Base-by-base conservation (phyloP, 2,113 vertebrate genomes). In the Carassius auratus region DNA sequence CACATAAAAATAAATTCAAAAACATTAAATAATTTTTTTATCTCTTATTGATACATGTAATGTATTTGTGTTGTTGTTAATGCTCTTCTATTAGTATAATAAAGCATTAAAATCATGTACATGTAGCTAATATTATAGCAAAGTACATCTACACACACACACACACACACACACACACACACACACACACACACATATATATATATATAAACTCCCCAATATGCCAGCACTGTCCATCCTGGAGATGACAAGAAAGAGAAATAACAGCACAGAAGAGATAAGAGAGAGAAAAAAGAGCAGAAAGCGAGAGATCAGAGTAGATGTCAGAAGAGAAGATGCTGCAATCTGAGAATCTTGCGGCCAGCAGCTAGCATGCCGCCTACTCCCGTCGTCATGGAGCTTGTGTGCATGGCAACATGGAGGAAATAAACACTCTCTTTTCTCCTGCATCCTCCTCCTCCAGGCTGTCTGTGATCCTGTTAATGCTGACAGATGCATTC, bases 381-480 rank as follows among this genome's bases (percentile, higher is more conserved):
- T 88, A 89, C 85, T 84, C 83, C 42, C 59, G 89, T 91, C 83
- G 59, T 87, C 88, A 90, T 88, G 87, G 88, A 85, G 82, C 69
- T 76, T 33, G 84, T 81, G 83, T 85, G 84, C 86, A 90, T 76
- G 84, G 85, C 87, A 88, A 83, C 84, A 73, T 80, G 76, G 85
- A 88, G 84, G 59, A 84, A 69, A 84, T 83, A 36, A 78, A 89
- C 85, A 30, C 33, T 68, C 81, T 81, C 61, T 81, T 69, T 68
- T 68, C 85, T 82, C 85, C 85, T n/a, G 80, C 83, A 33, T 86
- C 75, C 66, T 86, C 66, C 66, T 86, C 66, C 82, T 82, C 61
- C 79, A 76, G 75, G 61, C 73, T 87, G 69, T 23, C 76, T 82
- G 75, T 86, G 81, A 84, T 86, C 82, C 69, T 38, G 76, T 68